A percentile compares a stretch with the other conserved stretches of the same genome.
These are phyloP conservation scores for Liolophura sinensis DNA, from an alignment of 1,140 invertebrate species.

Conservation along the genomic window DNA sequence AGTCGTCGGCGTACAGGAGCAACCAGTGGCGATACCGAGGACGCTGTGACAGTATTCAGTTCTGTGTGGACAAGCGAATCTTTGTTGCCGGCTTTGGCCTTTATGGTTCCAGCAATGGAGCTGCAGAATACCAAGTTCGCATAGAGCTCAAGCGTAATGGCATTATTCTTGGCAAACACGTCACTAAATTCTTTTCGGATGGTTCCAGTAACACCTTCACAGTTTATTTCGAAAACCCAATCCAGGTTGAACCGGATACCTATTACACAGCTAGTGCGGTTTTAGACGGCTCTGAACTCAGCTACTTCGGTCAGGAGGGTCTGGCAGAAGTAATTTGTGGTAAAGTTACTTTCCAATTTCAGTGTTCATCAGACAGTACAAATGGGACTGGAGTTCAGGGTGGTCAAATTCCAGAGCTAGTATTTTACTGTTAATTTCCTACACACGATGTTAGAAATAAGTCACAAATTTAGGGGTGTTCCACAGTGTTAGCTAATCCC, in stretches of 20 bases:
- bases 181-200: slow-evolving; percentile 78
- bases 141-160: slow-evolving; percentile 77
- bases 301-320: slow-evolving; percentile 85
- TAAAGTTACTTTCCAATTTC: slow-evolving; percentile 82
- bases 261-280: slow-evolving; percentile 87
- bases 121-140: slow-evolving; percentile 79
- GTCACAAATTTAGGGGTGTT: too few relatives aligned
- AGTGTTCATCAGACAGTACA: slow-evolving; percentile 86
- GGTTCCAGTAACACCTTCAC: slow-evolving; percentile 78
- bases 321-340: slow-evolving; percentile 69
- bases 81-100: slow-evolving; percentile 86
- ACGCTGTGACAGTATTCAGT: slow-evolving; percentile 82
- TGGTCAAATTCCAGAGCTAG: slow-evolving; percentile 88
- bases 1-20: slow-evolving; percentile 92
- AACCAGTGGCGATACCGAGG: slow-evolving; percentile 94
- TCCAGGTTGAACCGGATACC: slow-evolving; percentile 78
- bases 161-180: slow-evolving; percentile 74
- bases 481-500: too few relatives aligned
- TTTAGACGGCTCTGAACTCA: slow-evolving; percentile 82
- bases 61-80: slow-evolving; percentile 79
- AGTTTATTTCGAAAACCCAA: slow-evolving; percentile 84
- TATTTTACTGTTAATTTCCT: slow-evolving; percentile 68
- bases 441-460: too few relatives aligned
- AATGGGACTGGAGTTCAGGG: slow-evolving; percentile 89
- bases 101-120: slow-evolving; percentile 82